These are phyloP conservation scores for Drosophila kohkoa DNA, from an alignment of 1,140 invertebrate genomes.

Conservation along the genomic window DNA sequence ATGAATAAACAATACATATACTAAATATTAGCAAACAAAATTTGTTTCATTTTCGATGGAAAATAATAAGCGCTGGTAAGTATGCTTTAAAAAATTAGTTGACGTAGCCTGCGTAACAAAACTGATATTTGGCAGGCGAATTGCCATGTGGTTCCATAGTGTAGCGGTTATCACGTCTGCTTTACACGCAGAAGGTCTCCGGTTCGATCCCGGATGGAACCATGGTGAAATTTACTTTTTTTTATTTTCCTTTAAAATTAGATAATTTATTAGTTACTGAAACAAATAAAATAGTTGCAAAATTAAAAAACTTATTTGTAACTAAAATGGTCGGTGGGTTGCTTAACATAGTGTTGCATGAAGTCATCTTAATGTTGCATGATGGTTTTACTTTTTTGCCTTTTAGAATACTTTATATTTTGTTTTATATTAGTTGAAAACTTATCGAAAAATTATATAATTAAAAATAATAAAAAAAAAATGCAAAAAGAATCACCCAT, in stretches of 20 bases:
- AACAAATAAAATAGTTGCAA: not conserved
- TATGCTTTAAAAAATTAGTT: slow-evolving; percentile 7
- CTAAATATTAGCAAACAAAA: not conserved
- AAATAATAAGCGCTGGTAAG: slow-evolving; percentile 19
- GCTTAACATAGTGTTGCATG: too few relatives aligned
- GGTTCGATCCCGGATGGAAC: slow-evolving; percentile 88
- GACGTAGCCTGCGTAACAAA: slow-evolving; percentile 30
- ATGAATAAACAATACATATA: slow-evolving; percentile 44
- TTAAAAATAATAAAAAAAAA: slow-evolving; percentile 3
- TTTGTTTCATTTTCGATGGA: not conserved
- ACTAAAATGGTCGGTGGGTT: too few relatives aligned
- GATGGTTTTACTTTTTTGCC: not conserved
- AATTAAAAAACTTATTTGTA: too few relatives aligned
- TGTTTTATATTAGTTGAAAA: not conserved
- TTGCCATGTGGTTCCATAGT: slow-evolving; percentile 71
- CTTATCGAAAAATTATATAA: not conserved
- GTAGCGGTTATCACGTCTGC: slow-evolving; percentile 89
- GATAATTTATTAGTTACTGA: not conserved
- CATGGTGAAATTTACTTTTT: slow-evolving; percentile 59
- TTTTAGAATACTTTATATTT: not conserved
- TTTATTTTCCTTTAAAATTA: not conserved
- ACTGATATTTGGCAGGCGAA: slow-evolving; percentile 40
- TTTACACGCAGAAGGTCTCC: slow-evolving; percentile 89
- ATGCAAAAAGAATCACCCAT: slow-evolving; percentile 51
- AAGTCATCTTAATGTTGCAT: too few relatives aligned